Base-by-base conservation (phyloP, 2,113 vertebrate genomes). In the Semnornis frantzii region DNA sequence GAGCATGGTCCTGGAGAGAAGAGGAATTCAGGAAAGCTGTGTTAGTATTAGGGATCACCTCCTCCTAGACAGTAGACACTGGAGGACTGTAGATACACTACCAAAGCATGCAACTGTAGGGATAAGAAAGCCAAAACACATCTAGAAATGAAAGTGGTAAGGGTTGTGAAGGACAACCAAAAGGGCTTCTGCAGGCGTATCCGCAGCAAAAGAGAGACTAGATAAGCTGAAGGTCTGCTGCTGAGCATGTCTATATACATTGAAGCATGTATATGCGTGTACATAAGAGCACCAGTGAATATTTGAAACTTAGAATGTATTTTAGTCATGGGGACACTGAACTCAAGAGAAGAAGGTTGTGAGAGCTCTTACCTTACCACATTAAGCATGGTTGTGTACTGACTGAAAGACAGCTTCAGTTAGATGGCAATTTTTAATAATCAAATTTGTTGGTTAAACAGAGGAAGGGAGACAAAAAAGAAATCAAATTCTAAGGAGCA, bases 331-430 rank as follows among this genome's bases (percentile, higher is more conserved):
- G 62, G 89, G 39, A 27, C 85, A 60, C 85, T 55, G 76, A 94
- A 87, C 95, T 96, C 77, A 3, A 23, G 75, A 75, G 79, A 66
- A 83, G 94, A 81, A 83, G 70, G 92, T 94, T 90, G 83, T 68
- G 48, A 90, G 92, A 96, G 93, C 92, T 73, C 82, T 92, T 97
- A 85, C 91, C 78, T 90, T 91, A 74, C 50, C 92, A 87, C 89
- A 87, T 96, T 87, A 68, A 92, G 70, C 71, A 25, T 87, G 73
- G 81, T 75, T 77, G 3, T 31, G 73, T 85, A 80, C 85, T 92
- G 96, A 94, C 52, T 85, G 92, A 57, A 71, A 70, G 77, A 83
- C 85, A 90, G 72, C 52, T 89, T 91, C 94, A 93, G 85, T 95
- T 96, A 89, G 59, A 58, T n/a, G 60, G 50, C 65, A 81, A 60